Evolutionary conservation across 2,888 invertebrate genomes (phyloP).

Genomic region (Drosophila meridionalis): DNA sequence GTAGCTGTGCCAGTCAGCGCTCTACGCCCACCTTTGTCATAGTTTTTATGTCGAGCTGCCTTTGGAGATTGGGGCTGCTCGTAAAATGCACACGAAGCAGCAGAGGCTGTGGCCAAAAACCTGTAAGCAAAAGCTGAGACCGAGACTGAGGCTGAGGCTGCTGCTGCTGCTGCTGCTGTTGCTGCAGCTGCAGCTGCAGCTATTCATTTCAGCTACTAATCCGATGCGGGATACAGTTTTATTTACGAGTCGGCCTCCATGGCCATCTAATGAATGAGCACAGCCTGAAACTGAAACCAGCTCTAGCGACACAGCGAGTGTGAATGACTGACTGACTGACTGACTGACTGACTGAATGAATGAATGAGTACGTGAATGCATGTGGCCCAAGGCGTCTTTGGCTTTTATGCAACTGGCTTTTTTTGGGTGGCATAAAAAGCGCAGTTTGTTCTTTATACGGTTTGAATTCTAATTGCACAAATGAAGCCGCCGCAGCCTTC

Average conservation of each 20-base stretch:
- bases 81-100: slow-evolving; percentile 45
- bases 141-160: neutral
- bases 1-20: neutral
- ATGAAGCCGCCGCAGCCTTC: slow-evolving; percentile 37
- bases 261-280: slow-evolving; percentile 65
- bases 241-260: slow-evolving; percentile 57
- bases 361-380: slow-evolving; percentile 34
- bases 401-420: slow-evolving; percentile 38
- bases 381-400: slow-evolving; percentile 43
- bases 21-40: slow-evolving; percentile 40
- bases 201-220: slow-evolving; percentile 72
- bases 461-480: slow-evolving; percentile 63
- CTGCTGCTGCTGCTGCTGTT: neutral
- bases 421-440: slow-evolving; percentile 47
- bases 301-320: slow-evolving; percentile 44
- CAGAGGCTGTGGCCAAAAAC: slow-evolving; percentile 7
- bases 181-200: slow-evolving; percentile 34
- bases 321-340: slow-evolving; percentile 44
- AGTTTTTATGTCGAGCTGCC: slow-evolving; percentile 26
- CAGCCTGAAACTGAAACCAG: slow-evolving; percentile 49
- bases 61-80: slow-evolving; percentile 27
- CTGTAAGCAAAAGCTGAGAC: slow-evolving; percentile 12
- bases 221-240: slow-evolving; percentile 66
- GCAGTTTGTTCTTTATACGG: slow-evolving; percentile 58
- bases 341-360: slow-evolving; percentile 10